Base-by-base conservation (phyloP, 2,797 vertebrate species). In the Emys orbicularis region DNA sequence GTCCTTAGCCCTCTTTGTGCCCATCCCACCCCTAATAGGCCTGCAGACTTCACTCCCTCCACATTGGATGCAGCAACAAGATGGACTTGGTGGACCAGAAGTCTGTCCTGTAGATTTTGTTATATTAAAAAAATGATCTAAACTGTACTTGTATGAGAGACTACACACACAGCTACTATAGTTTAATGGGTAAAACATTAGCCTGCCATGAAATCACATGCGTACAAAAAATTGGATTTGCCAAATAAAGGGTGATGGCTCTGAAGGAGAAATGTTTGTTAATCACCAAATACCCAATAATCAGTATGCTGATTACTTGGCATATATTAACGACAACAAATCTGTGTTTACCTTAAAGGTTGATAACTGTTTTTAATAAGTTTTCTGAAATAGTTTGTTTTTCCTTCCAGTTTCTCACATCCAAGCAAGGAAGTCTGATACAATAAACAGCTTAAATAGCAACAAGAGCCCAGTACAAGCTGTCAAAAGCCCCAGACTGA, bases 401-500 rank as follows among this genome's bases (percentile, higher is more conserved):
- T 81, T 81, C 59, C 21, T 11, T 3, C 81, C 79, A n/a, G 31
- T 92, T 90, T 93, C 27, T 19, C 37, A 8, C 74, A 49, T 83
- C 77, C 90, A 84, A 4, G 18, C 5, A 1, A 7, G 37, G n/a
- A 77, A 88, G 8, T 13, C 18, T 83, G 79, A 31, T 7, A 49
- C 86, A 93, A 74, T 50, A 65, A 94, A 74, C n/a, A 72, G 47
- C 34, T 23, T 34, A 19, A 0, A 0, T 8, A 68, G 68, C 41
- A 41, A 34, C 41, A 1, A 3, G 59, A 86, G 61, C 56, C 9
- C 3, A 81, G 59, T 2, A 4, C 79, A 81, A 68, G 74, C 18
- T 8, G 41, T 23, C 81, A 68, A 95, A 89, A 85, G 80, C 68
- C 65, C 56, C 81, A 90, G 92, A 96, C 5, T 41, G 61, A 68